Evolutionary conservation across 1,140 invertebrate genomes (phyloP).

Genomic region (Pemphigus obesinymphae): DNA sequence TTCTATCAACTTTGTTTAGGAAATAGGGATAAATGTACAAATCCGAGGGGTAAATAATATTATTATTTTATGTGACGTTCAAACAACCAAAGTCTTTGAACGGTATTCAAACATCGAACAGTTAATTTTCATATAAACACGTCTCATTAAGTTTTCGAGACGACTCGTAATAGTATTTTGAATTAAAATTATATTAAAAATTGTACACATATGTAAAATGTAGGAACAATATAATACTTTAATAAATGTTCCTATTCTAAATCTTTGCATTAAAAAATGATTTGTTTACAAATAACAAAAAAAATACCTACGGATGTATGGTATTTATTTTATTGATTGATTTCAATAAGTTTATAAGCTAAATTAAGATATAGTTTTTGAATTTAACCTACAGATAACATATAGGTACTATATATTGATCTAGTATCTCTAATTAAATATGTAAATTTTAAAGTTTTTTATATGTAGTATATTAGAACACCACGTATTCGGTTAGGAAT

Average conservation of each 20-base stretch:
- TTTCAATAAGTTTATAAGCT: neutral
- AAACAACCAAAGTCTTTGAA: neutral
- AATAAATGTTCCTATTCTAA: no score
- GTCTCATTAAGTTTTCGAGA: neutral
- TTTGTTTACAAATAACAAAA: no score
- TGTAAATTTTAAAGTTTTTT: no score
- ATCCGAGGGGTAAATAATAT: neutral
- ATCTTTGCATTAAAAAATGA: no score
- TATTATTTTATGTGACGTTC: neutral
- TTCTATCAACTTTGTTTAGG: neutral
- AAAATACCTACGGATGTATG: no score
- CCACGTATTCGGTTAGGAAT: neutral
- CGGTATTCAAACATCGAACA: neutral
- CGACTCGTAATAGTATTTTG: neutral
- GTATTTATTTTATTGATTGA: no score
- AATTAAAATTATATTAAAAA: neutral
- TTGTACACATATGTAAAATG: no score
- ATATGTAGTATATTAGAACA: no score
- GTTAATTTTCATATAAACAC: neutral
- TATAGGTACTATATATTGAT: neutral
- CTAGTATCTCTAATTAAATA: neutral
- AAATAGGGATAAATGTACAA: neutral
- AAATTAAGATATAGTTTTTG: neutral
- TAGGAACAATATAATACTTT: no score
- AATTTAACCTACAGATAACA: neutral